A percentile compares a stretch with the other conserved stretches of the same genome.
These are phyloP conservation scores for Euleptes europaea DNA, from an alignment of 2,113 vertebrate genomes.

Conservation along the genomic window DNA sequence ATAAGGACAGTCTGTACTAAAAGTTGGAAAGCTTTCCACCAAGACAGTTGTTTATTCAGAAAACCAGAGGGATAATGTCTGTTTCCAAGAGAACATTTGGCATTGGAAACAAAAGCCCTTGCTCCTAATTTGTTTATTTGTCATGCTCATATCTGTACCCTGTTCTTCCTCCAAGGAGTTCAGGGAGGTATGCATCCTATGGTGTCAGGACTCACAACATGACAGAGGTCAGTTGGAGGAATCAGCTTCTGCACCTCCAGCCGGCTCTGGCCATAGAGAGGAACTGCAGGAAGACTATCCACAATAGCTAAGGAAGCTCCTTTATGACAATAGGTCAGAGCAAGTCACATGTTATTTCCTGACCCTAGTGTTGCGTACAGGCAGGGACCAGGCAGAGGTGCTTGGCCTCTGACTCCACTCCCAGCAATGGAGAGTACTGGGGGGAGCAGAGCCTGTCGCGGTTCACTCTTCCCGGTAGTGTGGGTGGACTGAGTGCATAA, in stretches of 20 bases:
- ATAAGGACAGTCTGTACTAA: slow-evolving; percentile 1
- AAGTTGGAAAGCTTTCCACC: not conserved
- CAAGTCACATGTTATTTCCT: not conserved
- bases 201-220: not conserved
- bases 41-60: slow-evolving; percentile 23
- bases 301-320: not conserved
- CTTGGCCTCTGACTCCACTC: no score
- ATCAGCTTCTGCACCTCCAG: not conserved
- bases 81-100: slow-evolving; percentile 27
- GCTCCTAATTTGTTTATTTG: not conserved
- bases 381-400: no score
- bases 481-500: no score
- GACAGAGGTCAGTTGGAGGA: no score
- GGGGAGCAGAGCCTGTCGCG: no score
- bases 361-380: no score
- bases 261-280: not conserved
- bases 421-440: no score
- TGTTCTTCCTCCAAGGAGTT: not conserved
- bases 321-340: not conserved
- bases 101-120: not conserved
- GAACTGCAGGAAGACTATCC: not conserved
- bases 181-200: not conserved
- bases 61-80: slow-evolving; percentile 1
- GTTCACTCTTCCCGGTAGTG: no score
- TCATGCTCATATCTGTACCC: not conserved